Conservation (phyloP, 2,888 invertebrate species). For the Ophion costatus region DNA sequence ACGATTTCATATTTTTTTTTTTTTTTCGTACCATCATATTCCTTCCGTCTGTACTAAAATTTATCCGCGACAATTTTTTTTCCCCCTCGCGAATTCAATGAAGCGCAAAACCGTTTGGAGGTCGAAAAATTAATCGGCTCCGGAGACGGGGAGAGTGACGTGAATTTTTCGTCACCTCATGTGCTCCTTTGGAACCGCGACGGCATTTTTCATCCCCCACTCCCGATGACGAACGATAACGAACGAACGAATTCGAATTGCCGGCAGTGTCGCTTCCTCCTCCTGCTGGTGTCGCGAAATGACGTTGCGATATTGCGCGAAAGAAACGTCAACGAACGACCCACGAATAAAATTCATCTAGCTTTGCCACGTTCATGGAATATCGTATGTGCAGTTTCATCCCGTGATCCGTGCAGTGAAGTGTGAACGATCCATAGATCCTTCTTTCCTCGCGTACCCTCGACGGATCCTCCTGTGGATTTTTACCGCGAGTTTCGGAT, state of each 20-base stretch:
- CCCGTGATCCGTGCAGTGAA: conserved; percentile 54
- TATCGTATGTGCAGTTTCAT: conserved; percentile 53
- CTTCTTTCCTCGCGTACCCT: not conserved
- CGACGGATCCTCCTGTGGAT: not conserved
- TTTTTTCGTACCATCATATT: conserved; percentile 2
- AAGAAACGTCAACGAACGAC: conserved; percentile 50
- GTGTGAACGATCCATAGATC: conserved; percentile 37
- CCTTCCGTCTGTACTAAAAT: not conserved
- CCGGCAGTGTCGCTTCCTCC: conserved; percentile 24
- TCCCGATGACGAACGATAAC: conserved; percentile 56
- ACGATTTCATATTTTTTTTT: conserved; percentile 49
- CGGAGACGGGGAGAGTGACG: not conserved
- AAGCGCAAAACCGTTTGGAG: not conserved
- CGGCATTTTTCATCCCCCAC: not conserved
- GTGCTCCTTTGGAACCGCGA: not conserved
- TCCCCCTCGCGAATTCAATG: not conserved
- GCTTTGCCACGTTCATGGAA: conserved; percentile 49
- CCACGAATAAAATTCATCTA: conserved; percentile 40
- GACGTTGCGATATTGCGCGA: conserved; percentile 57
- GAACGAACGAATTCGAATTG: conserved; percentile 66
- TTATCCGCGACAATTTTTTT: not conserved
- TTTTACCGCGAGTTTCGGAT: conserved; percentile 2
- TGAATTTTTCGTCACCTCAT: not conserved
- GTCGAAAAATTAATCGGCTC: not conserved
- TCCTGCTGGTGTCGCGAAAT: conserved; percentile 47